These are phyloP conservation scores for Axis porcinus DNA, from an alignment of 2,113 vertebrate species.

Conservation along the genomic window DNA sequence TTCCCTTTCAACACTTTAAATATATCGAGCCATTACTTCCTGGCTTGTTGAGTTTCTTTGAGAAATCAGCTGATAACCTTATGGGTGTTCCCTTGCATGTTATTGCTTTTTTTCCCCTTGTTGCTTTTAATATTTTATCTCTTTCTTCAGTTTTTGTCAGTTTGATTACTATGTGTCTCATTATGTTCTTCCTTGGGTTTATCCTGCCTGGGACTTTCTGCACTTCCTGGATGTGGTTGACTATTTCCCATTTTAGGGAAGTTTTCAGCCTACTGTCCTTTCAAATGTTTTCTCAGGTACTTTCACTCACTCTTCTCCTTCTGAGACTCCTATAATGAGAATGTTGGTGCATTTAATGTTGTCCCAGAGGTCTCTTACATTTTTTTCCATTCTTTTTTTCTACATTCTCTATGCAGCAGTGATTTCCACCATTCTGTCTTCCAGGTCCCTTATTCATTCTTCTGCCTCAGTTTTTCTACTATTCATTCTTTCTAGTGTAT, in stretches of 20 bases:
- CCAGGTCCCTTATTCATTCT: not conserved
- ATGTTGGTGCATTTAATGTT: not conserved
- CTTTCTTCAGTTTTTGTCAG: not conserved
- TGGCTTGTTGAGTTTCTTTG: not conserved
- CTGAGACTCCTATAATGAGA: not conserved
- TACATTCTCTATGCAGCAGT: not conserved
- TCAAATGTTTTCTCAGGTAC: not conserved
- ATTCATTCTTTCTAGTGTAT: not conserved
- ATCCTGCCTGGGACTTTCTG: not conserved
- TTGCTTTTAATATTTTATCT: not conserved
- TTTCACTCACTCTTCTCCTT: not conserved
- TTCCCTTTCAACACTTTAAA: not conserved
- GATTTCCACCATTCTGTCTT: not conserved
- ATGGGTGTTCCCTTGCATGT: not conserved
- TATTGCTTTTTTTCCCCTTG: not conserved
- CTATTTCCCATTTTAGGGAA: not conserved
- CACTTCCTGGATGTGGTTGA: not conserved
- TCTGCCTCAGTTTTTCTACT: not conserved
- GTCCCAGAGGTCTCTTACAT: not conserved
- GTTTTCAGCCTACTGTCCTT: not conserved
- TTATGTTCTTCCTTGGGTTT: not conserved
- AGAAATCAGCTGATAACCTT: not conserved
- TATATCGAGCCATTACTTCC: fast-evolving
- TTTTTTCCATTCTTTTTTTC: not conserved
- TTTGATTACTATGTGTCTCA: not conserved